Base-by-base conservation (phyloP, 2,888 invertebrate genomes). In the Copidosoma aretas region DNA sequence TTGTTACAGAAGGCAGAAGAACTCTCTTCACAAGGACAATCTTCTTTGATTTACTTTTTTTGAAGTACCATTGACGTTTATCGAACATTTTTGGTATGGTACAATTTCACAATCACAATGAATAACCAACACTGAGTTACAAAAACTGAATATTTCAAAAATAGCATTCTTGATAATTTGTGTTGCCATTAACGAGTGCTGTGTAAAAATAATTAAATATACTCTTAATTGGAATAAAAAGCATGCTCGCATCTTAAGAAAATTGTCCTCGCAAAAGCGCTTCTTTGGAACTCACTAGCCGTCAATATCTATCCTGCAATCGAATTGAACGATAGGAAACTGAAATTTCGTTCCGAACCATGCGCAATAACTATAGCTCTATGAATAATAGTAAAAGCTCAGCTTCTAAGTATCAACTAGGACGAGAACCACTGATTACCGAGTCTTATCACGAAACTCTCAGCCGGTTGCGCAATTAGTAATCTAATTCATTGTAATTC, bases 201-300 rank as follows among this genome's bases (percentile, higher is more conserved):
- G 19, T 52, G 3, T 19, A 1, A 12, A 52, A 52, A n/a, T n/a
- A n/a, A 19, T n/a, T n/a, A 52, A 52, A 19, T 52, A 10, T 52
- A 21, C 10, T n/a, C n/a, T n/a, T n/a, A n/a, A n/a, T n/a, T n/a
- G n/a, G n/a, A n/a, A n/a, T n/a, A n/a, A n/a, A n/a, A n/a, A n/a
- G n/a, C n/a, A 19, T 21, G 19, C 12, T 52, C n/a, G 51, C 51
- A 21, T 52, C 12, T 65, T 59, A 62, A 71, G 60, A 68, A 71
- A 65, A 67, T 21, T 71, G 71, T 65, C 68, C 71, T 71, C 59
- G 32, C 62, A 65, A 68, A 71, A 69, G 71, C 46, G 43, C 71
- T 71, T 71, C 71, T 71, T 73, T 73, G 73, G 73, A 73, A 73
- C 71, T 73, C 73, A 73, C 73, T 73, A 73, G 73, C 73, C 70